Conservation (phyloP, 2,113 vertebrate genomes). For the Melanostigma gelatinosum region DNA sequence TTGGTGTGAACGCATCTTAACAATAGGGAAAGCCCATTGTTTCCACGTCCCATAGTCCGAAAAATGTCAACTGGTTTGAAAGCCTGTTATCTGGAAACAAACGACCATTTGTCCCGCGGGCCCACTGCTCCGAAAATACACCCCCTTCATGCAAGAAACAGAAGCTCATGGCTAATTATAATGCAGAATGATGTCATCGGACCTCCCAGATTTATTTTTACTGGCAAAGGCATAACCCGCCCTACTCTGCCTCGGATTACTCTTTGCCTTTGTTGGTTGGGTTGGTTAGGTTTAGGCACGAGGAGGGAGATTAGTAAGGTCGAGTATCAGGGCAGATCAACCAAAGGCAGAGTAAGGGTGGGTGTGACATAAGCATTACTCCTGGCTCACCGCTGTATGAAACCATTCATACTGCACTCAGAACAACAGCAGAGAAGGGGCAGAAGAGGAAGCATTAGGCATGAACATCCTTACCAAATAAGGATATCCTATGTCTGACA, state of each 20-base stretch:
- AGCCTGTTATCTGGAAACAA: not conserved
- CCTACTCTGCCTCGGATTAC: not conserved
- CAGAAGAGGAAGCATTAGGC: conserved; percentile 4
- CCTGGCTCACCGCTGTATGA: not conserved
- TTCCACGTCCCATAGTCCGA: not conserved
- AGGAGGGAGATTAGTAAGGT: not conserved
- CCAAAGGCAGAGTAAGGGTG: not conserved
- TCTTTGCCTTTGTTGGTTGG: not conserved
- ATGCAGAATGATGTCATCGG: not conserved
- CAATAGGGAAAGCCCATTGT: not conserved
- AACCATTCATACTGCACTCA: not conserved
- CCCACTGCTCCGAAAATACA: not conserved
- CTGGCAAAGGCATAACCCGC: not conserved
- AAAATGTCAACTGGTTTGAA: not conserved
- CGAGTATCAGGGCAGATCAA: not conserved
- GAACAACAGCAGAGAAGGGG: conserved; percentile 7
- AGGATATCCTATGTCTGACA: conserved; percentile 99
- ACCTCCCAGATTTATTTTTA: not conserved
- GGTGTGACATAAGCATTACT: not conserved
- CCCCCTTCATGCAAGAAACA: not conserved
- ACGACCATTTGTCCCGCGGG: not conserved
- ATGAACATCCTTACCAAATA: conserved; percentile 94
- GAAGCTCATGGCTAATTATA: not conserved
- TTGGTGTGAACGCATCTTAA: no score
- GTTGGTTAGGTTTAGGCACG: not conserved